phyloP scores from a whole-genome alignment of 2,797 vertebrate genomes.

The Bufotes viridis region DNA sequence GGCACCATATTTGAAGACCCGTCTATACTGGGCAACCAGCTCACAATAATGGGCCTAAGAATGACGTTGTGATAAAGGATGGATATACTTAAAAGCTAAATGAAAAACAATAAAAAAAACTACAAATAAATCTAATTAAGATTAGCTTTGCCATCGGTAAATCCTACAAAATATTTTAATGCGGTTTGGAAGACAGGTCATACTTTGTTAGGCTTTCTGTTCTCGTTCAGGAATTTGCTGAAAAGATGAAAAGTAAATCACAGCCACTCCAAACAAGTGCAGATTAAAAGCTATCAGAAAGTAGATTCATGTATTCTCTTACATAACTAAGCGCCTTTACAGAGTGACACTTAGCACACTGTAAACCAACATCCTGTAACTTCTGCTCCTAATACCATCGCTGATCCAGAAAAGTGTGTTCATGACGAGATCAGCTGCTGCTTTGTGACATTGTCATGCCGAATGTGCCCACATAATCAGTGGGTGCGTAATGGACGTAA shows the following conservation, averaged over 20 bases:
- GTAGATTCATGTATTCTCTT: neutral
- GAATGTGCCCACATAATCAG: too few relatives aligned
- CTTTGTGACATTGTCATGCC: too few relatives aligned
- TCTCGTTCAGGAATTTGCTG: constrained; percentile 2
- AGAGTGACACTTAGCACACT: neutral
- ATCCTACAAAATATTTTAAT: constrained; percentile 52
- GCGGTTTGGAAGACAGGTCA: constrained; percentile 13
- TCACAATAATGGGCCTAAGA: too few relatives aligned
- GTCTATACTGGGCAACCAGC: too few relatives aligned
- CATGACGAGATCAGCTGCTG: too few relatives aligned
- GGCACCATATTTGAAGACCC: too few relatives aligned
- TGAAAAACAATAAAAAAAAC: neutral
- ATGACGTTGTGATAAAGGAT: too few relatives aligned
- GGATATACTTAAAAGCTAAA: too few relatives aligned
- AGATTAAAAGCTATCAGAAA: neutral
- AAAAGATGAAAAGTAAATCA: constrained; percentile 12
- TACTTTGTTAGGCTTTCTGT: constrained; percentile 28
- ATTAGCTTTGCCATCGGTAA: constrained; percentile 3
- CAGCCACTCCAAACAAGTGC: neutral
- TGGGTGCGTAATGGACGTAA: too few relatives aligned
- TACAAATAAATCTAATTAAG: neutral
- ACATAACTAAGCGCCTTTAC: constrained; percentile 5
- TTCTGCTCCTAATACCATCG: too few relatives aligned
- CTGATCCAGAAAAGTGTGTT: too few relatives aligned
- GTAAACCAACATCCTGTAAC: neutral